A percentile compares a stretch with the other conserved stretches of the same genome.
phyloP scores from a whole-genome alignment of 2,113 vertebrate species.

The Leptocoma aspasia region DNA sequence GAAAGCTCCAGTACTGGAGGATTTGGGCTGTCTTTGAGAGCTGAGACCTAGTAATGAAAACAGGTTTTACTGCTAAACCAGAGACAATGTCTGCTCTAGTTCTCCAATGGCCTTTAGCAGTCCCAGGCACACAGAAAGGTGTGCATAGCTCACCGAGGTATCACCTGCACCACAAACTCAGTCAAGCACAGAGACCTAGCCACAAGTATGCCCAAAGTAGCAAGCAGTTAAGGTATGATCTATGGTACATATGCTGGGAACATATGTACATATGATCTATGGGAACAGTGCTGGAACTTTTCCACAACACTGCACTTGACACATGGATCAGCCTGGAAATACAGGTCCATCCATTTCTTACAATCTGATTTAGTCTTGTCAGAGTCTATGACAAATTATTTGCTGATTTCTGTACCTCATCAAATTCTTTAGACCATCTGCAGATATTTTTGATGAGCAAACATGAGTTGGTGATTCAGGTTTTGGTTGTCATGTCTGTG shows the following conservation, averaged over 20 bases:
- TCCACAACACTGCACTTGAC: not conserved
- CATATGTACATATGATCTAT: too few species aligned
- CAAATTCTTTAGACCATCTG: not conserved
- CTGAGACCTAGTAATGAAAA: slow-evolving; percentile 25
- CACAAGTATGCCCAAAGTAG: not conserved
- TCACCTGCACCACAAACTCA: not conserved
- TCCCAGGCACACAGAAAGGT: not conserved
- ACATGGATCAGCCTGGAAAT: not conserved
- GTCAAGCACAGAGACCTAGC: not conserved
- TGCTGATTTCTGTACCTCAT: not conserved
- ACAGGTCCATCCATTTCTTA: not conserved
- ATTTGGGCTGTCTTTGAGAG: slow-evolving; percentile 28
- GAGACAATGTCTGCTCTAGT: not conserved
- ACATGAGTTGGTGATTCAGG: not conserved
- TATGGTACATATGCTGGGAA: not conserved
- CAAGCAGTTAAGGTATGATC: not conserved
- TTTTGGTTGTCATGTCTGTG: not conserved
- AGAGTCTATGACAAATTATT: not conserved
- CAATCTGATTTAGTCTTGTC: not conserved
- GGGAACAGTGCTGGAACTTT: not conserved
- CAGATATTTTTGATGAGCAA: not conserved
- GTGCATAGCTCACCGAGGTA: not conserved
- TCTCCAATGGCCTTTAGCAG: not conserved
- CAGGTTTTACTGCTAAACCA: slow-evolving; percentile 22
- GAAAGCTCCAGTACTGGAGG: slow-evolving; percentile 17